A percentile compares a stretch with the other conserved stretches of the same genome.
Evolutionary conservation across 2,888 invertebrate species (phyloP).

Genomic region (Dexiosoma caninum): DNA sequence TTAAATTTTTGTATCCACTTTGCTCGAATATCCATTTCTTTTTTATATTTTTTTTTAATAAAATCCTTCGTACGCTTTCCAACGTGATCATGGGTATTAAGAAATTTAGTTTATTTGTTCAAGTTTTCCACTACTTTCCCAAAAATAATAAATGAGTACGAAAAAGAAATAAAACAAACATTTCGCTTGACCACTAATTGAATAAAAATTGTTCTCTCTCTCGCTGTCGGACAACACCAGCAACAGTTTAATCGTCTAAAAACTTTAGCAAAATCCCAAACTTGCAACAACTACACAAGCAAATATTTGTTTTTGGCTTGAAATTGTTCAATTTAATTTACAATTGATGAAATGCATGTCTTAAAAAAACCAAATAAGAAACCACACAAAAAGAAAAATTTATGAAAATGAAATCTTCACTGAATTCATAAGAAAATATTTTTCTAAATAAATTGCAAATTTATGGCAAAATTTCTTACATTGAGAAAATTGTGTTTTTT

Average conservation of each 20-base stretch:
- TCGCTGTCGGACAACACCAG: no score
- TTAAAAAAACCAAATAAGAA: constrained; percentile 4
- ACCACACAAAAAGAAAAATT: not conserved
- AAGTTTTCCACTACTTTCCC: not conserved
- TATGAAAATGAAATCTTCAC: no score
- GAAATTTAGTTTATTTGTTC: no score
- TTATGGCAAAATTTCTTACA: not conserved
- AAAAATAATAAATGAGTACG: not conserved
- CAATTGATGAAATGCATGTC: not conserved
- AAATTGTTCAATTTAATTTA: not conserved
- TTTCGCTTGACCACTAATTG: constrained; percentile 21
- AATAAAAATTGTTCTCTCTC: not conserved
- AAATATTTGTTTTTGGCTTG: not conserved
- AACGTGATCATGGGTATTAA: no score
- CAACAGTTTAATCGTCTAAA: not conserved
- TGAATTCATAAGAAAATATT: not conserved
- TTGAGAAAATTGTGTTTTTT: no score
- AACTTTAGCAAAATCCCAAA: not conserved
- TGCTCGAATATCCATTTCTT: no score
- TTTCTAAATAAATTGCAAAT: not conserved
- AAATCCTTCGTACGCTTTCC: no score
- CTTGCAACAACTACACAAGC: not conserved
- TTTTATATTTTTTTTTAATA: no score
- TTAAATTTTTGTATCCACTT: no score
- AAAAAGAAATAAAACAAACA: not conserved